phyloP scores from a whole-genome alignment of 2,113 vertebrate genomes.

The Speoplatyrhinus poulsoni region DNA sequence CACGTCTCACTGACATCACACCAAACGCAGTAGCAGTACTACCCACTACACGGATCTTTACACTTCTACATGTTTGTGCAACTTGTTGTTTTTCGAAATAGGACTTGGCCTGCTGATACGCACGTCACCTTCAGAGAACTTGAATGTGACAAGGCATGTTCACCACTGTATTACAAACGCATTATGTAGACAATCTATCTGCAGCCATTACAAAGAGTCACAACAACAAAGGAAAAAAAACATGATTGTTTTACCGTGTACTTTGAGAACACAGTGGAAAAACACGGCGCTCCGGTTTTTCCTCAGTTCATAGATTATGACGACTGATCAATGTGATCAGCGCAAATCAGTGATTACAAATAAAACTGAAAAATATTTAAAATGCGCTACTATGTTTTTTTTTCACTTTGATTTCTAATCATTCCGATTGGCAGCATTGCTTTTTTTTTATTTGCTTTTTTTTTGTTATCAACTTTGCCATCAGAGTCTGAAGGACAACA shows the following conservation, averaged over 20 bases:
- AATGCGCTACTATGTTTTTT: slow-evolving; percentile 76
- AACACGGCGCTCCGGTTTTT: slow-evolving; percentile 87
- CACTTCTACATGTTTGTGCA: slow-evolving; percentile 96
- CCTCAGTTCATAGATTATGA: slow-evolving; percentile 82
- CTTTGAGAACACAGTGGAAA: slow-evolving; percentile 92
- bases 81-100: slow-evolving; percentile 84
- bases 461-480: slow-evolving; percentile 64
- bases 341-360: slow-evolving; percentile 83
- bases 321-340: slow-evolving; percentile 99
- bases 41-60: slow-evolving; percentile 95
- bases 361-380: slow-evolving; percentile 27
- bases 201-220: slow-evolving; percentile 78
- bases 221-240: slow-evolving; percentile 79
- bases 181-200: slow-evolving; percentile 86
- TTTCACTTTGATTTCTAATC: slow-evolving; percentile 83
- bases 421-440: slow-evolving; percentile 89
- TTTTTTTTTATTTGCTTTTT: slow-evolving; percentile 48
- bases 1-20: slow-evolving; percentile 98
- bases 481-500: slow-evolving; percentile 84
- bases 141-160: slow-evolving; percentile 90
- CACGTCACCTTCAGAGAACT: slow-evolving; percentile 89
- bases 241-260: slow-evolving; percentile 84
- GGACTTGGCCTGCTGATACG: slow-evolving; percentile 87
- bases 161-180: slow-evolving; percentile 94
- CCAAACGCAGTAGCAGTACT: slow-evolving; percentile 94